These are phyloP conservation scores for Bujurquina vittata DNA, from an alignment of 2,113 vertebrate species.

Conservation along the genomic window DNA sequence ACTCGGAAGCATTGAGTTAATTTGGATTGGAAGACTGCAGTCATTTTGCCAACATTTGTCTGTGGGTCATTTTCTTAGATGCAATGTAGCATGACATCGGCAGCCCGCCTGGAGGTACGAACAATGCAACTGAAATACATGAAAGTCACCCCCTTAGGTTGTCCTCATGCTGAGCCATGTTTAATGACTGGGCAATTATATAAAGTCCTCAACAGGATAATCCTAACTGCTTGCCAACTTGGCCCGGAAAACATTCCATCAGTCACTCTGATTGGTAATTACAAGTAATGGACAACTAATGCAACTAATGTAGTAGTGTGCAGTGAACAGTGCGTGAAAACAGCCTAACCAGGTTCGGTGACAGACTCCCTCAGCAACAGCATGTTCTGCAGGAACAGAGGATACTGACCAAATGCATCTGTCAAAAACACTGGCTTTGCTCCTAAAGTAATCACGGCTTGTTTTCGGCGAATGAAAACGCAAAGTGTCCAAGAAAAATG, in stretches of 20 bases:
- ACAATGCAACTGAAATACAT: slow-evolving; percentile 16
- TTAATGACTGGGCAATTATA: slow-evolving; percentile 72
- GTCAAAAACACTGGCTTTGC: slow-evolving; percentile 13
- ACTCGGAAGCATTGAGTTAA: background rate
- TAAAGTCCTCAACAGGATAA: slow-evolving; percentile 70
- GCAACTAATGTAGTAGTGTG: slow-evolving; percentile 72
- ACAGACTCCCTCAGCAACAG: slow-evolving; percentile 46
- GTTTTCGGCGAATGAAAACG: slow-evolving; percentile 19
- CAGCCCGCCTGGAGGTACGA: background rate
- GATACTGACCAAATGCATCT: slow-evolving; percentile 27
- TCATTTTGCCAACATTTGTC: background rate
- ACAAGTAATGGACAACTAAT: slow-evolving; percentile 77
- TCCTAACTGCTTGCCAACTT: slow-evolving; percentile 64
- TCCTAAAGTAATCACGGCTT: background rate
- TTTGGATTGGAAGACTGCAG: background rate
- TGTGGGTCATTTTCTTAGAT: slow-evolving; percentile 10
- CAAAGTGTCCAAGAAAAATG: slow-evolving; percentile 20
- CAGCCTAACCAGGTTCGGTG: slow-evolving; percentile 53
- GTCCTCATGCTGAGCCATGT: slow-evolving; percentile 48
- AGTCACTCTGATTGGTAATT: slow-evolving; percentile 75
- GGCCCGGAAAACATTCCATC: slow-evolving; percentile 69
- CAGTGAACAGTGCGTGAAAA: slow-evolving; percentile 63
- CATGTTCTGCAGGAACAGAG: slow-evolving; percentile 10
- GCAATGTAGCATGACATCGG: background rate
- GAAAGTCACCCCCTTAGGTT: slow-evolving; percentile 40